Percentiles rank a stretch among this genome's conserved stretches.
Conservation (phyloP, 2,797 vertebrate species). For the Pachyuromys duprasi region DNA sequence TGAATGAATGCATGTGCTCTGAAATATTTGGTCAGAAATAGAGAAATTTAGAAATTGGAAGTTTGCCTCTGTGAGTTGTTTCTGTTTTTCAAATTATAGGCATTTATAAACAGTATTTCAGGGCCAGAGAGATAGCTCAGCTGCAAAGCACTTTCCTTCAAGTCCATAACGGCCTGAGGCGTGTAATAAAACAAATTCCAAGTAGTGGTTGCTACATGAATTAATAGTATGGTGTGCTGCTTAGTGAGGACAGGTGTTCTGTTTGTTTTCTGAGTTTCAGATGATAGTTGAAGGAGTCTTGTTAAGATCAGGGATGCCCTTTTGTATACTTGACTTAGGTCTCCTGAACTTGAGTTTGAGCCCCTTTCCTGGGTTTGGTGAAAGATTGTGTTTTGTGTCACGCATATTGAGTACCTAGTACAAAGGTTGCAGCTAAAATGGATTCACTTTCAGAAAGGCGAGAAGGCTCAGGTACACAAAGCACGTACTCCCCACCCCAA, state of each 20-base stretch:
- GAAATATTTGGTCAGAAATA: not conserved
- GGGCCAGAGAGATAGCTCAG: not conserved
- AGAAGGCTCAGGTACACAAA: not conserved
- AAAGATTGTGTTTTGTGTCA: constrained; percentile 23
- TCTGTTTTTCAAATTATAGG: not conserved
- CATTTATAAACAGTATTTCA: not conserved
- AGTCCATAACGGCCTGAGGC: not conserved
- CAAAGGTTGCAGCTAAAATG: not conserved
- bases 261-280: constrained; percentile 2
- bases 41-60: constrained; percentile 18
- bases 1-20: not conserved
- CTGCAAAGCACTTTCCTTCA: not conserved
- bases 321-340: constrained; percentile 12
- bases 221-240: not conserved
- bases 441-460: not conserved
- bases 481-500: too few relatives aligned
- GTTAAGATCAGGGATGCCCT: not conserved
- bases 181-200: not conserved
- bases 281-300: constrained; percentile 10
- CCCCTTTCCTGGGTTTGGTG: not conserved
- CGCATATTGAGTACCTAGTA: not conserved
- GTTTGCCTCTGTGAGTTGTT: not conserved
- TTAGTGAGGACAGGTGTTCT: constrained; percentile 12
- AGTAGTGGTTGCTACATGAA: not conserved
- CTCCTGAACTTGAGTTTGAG: not conserved